phyloP scores from a whole-genome alignment of 2,797 vertebrate species.

The Pangasius macronema region DNA sequence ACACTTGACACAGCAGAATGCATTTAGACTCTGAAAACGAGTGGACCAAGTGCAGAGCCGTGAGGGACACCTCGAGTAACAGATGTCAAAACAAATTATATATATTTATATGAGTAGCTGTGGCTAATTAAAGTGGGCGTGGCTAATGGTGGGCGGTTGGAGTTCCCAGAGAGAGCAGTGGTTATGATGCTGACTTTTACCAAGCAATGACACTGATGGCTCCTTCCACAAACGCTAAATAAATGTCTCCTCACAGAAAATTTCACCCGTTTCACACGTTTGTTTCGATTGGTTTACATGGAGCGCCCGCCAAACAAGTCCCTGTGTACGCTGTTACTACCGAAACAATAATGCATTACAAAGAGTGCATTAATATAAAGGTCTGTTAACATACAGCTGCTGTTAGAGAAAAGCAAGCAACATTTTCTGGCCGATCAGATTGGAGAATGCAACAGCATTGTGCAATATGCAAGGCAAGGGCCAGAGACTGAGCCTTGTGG shows the following conservation, averaged over 20 bases:
- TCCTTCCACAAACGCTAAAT: background rate
- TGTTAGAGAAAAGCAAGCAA: background rate
- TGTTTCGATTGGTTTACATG: background rate
- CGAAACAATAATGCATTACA: background rate
- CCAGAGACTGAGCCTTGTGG: background rate
- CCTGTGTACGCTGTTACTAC: background rate
- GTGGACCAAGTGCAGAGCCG: background rate
- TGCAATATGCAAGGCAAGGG: background rate
- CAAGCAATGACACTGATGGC: background rate
- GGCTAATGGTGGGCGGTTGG: background rate
- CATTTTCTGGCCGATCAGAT: background rate
- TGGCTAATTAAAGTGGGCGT: background rate
- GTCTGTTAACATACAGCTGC: background rate
- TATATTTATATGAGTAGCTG: too few relatives aligned
- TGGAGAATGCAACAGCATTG: background rate
- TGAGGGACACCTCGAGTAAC: background rate
- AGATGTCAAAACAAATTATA: background rate
- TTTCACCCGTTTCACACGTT: background rate
- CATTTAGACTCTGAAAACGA: background rate
- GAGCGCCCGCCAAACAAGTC: background rate
- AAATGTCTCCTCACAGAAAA: background rate
- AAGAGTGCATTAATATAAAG: background rate
- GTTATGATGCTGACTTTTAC: background rate
- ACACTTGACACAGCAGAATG: background rate
- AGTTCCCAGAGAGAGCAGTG: background rate